Base-by-base conservation (phyloP, 2,113 vertebrate genomes). In the Probosciger aterrimus region DNA sequence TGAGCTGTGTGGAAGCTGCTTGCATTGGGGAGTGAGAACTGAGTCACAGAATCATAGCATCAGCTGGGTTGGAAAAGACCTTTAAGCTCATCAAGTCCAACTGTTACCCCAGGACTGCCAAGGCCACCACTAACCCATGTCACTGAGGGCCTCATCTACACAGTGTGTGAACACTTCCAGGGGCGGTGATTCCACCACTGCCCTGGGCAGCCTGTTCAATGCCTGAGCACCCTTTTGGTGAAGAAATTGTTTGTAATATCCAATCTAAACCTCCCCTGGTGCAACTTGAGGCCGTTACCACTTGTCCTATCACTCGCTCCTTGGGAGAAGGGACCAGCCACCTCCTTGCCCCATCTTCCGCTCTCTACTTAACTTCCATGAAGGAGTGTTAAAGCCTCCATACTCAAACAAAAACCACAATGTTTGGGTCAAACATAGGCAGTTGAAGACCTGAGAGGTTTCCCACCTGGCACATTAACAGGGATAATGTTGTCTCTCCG, bases 1-100 rank as follows among this genome's bases (percentile, higher is more conserved):
- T 14, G 62, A 71, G 18, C 81, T 47, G 52, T 0, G 0, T 14
- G 33, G 84, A 39, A 91, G 64, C 46, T 13, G 49, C 27, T 5
- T n/a, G 33, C 19, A 4, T 0, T 10, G 8, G 7, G 10, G 27
- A 7, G 16, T 2, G 15, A 65, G 43, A 1, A 10, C 47, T 1
- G 22, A 20, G 13, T 33, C 46, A 59, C 33, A 9, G 55, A 59
- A 59, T n/a, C 55, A n/a, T 3, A 59, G 33, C n/a, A 50, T n/a
- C 20, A 2, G 23, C 20, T 20, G n/a, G 55, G 20, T 6, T 59
- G 55, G 55, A 59, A n/a, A n/a, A 59, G 55, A 23, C 33, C 33
- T 33, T 59, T 33, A 23, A n/a, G 55, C 15, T 23, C 33, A n/a
- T n/a, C 13, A 20, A n/a, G 55, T 22, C 55, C 55, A 59, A 59